Evolutionary conservation across 2,797 vertebrate species (phyloP).

Genomic region (Diglossa cyanea): DNA sequence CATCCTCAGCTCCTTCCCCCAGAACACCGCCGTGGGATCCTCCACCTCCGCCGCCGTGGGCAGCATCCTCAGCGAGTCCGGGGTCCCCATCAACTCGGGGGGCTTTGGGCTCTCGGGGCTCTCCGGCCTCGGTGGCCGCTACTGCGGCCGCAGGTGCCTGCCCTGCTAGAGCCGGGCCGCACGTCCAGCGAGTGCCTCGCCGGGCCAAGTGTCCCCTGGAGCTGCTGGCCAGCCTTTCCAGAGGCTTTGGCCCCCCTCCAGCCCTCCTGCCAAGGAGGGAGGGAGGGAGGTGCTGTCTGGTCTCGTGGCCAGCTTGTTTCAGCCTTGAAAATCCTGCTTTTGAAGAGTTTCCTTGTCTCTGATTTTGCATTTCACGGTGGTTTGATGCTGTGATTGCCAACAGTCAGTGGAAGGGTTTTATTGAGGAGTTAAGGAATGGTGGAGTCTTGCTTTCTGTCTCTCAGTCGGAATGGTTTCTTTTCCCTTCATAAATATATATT

Average conservation of each 20-base stretch:
- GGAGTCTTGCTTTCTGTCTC: not conserved
- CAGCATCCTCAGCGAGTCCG: too few relatives aligned
- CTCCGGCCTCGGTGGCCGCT: too few relatives aligned
- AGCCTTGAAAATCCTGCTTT: not conserved
- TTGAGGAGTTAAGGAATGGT: not conserved
- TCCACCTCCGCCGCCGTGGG: too few relatives aligned
- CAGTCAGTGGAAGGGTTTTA: rapidly evolving
- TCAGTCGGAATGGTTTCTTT: not conserved
- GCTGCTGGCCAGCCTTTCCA: not conserved
- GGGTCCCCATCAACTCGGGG: too few relatives aligned
- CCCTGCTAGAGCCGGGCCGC: too few relatives aligned
- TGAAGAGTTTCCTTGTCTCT: not conserved
- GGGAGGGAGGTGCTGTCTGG: not conserved
- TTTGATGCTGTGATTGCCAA: rapidly evolving
- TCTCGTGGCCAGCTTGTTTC: rapidly evolving
- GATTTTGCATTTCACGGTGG: rapidly evolving
- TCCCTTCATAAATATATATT: not conserved
- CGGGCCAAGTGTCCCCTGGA: not conserved
- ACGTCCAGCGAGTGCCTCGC: too few relatives aligned
- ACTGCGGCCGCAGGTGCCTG: too few relatives aligned
- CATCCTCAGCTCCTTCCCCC: too few relatives aligned
- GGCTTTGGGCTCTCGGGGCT: too few relatives aligned
- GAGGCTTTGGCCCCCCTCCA: rapidly evolving
- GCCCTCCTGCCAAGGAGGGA: not conserved
- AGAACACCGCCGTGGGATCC: too few relatives aligned